These are phyloP conservation scores for Elysia chlorotica DNA, from an alignment of 1,140 invertebrate species.

Conservation along the genomic window DNA sequence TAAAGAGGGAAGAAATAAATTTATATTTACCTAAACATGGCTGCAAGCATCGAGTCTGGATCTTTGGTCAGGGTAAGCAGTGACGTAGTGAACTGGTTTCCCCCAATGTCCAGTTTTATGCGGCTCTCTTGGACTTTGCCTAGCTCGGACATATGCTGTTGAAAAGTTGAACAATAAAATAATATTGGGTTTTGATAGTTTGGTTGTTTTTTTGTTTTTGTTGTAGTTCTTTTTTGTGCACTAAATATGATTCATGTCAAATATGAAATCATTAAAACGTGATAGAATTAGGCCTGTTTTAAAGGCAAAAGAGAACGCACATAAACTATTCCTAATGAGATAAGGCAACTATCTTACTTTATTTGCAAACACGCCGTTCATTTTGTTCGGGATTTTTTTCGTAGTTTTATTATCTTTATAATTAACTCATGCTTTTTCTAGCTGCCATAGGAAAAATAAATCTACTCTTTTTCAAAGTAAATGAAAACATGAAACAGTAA, in stretches of 20 bases:
- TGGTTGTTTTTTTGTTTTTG: background rate
- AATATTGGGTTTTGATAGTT: too few species aligned
- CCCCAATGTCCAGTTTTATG: conserved; percentile 60
- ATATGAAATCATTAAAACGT: background rate
- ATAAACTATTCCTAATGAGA: background rate
- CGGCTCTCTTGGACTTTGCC: conserved; percentile 49
- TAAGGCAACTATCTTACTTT: too few species aligned
- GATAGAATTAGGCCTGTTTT: background rate
- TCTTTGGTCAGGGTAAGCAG: conserved; percentile 53
- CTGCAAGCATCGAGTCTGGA: conserved; percentile 56
- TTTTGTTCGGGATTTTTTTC: too few species aligned
- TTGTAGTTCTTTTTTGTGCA: too few species aligned
- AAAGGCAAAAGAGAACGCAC: background rate
- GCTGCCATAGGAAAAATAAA: too few species aligned
- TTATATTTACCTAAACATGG: conserved; percentile 56
- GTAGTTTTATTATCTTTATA: too few species aligned
- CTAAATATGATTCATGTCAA: background rate
- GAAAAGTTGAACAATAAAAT: too few species aligned
- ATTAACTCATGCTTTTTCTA: too few species aligned
- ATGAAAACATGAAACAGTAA: too few species aligned
- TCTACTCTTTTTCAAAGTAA: too few species aligned
- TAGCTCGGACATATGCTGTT: conserved; percentile 51
- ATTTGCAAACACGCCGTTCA: too few species aligned
- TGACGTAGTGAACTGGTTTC: conserved; percentile 57
- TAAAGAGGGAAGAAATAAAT: background rate